Evolutionary conservation across 2,113 vertebrate species (phyloP).

Genomic region (Lucifuga dentata): DNA sequence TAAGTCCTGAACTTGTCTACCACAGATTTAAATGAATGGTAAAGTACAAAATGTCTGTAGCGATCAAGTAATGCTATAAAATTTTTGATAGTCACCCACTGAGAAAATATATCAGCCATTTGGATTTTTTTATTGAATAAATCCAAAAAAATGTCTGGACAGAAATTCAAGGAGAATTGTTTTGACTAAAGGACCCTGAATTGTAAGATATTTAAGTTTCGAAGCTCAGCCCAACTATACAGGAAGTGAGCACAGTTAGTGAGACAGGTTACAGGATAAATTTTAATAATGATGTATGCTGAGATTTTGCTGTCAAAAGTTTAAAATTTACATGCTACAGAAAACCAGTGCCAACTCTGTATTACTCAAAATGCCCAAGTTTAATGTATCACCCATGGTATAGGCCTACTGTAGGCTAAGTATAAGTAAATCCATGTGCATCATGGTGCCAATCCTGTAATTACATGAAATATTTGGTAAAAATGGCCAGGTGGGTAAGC

Average conservation of each 20-base stretch:
- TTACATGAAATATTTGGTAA: conserved; percentile 26
- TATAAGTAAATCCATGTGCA: conserved; percentile 11
- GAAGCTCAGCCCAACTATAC: conserved; percentile 34
- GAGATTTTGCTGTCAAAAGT: conserved; percentile 13
- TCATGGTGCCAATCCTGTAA: conserved; percentile 54
- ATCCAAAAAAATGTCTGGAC: too few species aligned
- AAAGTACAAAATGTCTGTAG: not conserved
- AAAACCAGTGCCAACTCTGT: conserved; percentile 11
- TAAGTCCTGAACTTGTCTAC: not conserved
- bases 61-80: conserved; percentile 7
- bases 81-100: not conserved
- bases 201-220: too few species aligned
- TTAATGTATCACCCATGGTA: conserved; percentile 26
- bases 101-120: too few species aligned
- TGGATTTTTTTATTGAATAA: too few species aligned
- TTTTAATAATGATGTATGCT: conserved; percentile 14
- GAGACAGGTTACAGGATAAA: conserved; percentile 13
- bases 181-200: too few species aligned
- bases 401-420: conserved; percentile 11
- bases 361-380: conserved; percentile 28
- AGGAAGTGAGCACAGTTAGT: conserved; percentile 17
- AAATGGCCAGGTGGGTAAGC: conserved; percentile 18
- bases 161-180: too few species aligned
- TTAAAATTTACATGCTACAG: not conserved
- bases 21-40: conserved; percentile 11